Evolutionary conservation across 2,888 invertebrate genomes (phyloP), one percentile per base, ranked within the genome.

Genomic region (Xanthia togata): DNA sequence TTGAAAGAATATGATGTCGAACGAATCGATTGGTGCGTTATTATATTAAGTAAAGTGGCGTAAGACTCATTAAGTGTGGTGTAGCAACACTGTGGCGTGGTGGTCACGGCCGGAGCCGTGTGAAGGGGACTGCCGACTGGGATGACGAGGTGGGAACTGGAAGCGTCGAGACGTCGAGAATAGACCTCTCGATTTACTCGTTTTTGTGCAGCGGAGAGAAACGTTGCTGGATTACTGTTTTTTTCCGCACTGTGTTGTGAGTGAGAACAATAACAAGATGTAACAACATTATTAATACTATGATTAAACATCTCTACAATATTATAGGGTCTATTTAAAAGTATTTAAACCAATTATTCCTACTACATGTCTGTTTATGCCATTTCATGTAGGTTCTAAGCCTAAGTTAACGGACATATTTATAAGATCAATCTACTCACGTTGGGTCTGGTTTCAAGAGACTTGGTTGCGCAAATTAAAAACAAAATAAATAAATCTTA

Each of bases 141-240:
- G 84, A 84, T 76, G 70, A 41, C 41, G 50, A 38, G 47, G 41
- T 79, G 75, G 72, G 64, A 88, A 74, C 82, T 87, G 72, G 84
- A 80, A 62, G 63, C 44, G 59, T 68, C 67, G 76, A 77, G 53
- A 82, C 44, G 64, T 72, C 77, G 73, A 76, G 73, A 87, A 83
- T 81, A 86, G 69, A 67, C 60, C 74, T 67, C 73, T 74, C 44
- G 70, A 55, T 53, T 53, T 69, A 71, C 74, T 72, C 73, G 80
- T 85, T 85, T 85, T 87, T 87, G 67, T 78, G 60, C 55, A 62
- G 41, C 57, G 38, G 47, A 83, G 81, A 83, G 70, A 84, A 87
- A 82, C 85, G 59, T 31, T 71, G 65, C 41, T 60, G 63, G 63
- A 73, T 44, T 67, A 68, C 60, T n/a, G 53, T 53, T 71, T 23